Evolutionary conservation across 2,888 invertebrate species (phyloP), one percentile per base, ranked within the genome.

Genomic region (Phortica magna): DNA sequence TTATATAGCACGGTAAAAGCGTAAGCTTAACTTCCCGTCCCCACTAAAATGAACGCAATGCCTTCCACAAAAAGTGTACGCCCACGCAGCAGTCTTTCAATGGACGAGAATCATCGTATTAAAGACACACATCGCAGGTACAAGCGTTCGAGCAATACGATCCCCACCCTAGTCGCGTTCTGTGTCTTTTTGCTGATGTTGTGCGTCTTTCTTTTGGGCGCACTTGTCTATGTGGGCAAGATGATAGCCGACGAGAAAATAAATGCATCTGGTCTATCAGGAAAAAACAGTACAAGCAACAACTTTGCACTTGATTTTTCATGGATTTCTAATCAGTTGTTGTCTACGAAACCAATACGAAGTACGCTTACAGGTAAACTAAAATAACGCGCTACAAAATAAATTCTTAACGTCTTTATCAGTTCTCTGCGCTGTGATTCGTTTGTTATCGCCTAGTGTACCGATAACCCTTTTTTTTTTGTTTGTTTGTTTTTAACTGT

Each of bases 21-120:
- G 31, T 31, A 31, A 31, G 5, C 31, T 31, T 31, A 31, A 31
- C 0, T 31, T 31, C 31, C 31, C 31, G 31, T 31, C 31, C 31
- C 31, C 31, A 4, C 31, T 31, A 74, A 74, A 79, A 42, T 75
- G 53, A 81, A 83, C 81, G 83, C 80, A 61, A 91, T 91, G 91
- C 91, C 90, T 79, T 89, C 91, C 78, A 88, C 89, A 77, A 89
- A 89, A 87, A 84, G 87, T 81, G 90, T 91, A 59, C 89, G 91
- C 31, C 91, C 91, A 64, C 90, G 91, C 71, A 91, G 91, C 72
- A 91, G 91, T 79, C 86, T 91, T 65, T 91, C 91, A 64, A 90
- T 91, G 78, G 91, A 91, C 77, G 91, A 92, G 75, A 90, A 91
- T 77, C 91, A 91, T 79, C 89, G 90, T 61, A 84, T 86, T 41